These are phyloP conservation scores for Drosophila paramelanica DNA, from an alignment of 2,888 invertebrate genomes.

Conservation along the genomic window DNA sequence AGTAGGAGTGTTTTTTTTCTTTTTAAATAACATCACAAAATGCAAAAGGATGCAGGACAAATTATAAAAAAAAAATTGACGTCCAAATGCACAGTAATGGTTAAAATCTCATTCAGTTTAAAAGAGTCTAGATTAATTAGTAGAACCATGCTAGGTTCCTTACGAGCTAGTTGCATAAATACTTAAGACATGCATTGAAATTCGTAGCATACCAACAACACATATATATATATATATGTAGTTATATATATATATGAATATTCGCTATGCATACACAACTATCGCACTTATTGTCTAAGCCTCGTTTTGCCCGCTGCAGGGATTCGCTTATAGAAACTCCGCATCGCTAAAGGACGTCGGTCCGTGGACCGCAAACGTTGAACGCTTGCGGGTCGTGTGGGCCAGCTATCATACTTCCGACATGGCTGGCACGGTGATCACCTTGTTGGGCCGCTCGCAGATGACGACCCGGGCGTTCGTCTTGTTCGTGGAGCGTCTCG, in stretches of 20 bases:
- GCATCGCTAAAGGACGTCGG: slow-evolving; percentile 77
- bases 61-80: neutral
- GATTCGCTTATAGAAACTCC: slow-evolving; percentile 62
- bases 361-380: slow-evolving; percentile 64
- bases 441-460: slow-evolving; percentile 81
- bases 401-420: slow-evolving; percentile 85
- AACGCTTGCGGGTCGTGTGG: slow-evolving; percentile 68
- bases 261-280: slow-evolving; percentile 56
- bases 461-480: slow-evolving; percentile 82
- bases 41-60: neutral
- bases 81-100: slow-evolving; percentile 27
- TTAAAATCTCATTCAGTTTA: slow-evolving; percentile 4
- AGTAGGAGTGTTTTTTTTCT: slow-evolving; percentile 29
- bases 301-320: slow-evolving; percentile 40
- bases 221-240: neutral
- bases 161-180: slow-evolving; percentile 52
- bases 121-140: slow-evolving; percentile 3
- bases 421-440: slow-evolving; percentile 78
- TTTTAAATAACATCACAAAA: slow-evolving; percentile 33
- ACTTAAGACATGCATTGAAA: slow-evolving; percentile 53
- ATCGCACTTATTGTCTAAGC: slow-evolving; percentile 76
- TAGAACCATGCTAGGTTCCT: slow-evolving; percentile 5
- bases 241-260: slow-evolving; percentile 23
- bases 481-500: slow-evolving; percentile 83
- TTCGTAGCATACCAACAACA: slow-evolving; percentile 52